Conservation (phyloP, 2,113 vertebrate species). For the Upupa epops region DNA sequence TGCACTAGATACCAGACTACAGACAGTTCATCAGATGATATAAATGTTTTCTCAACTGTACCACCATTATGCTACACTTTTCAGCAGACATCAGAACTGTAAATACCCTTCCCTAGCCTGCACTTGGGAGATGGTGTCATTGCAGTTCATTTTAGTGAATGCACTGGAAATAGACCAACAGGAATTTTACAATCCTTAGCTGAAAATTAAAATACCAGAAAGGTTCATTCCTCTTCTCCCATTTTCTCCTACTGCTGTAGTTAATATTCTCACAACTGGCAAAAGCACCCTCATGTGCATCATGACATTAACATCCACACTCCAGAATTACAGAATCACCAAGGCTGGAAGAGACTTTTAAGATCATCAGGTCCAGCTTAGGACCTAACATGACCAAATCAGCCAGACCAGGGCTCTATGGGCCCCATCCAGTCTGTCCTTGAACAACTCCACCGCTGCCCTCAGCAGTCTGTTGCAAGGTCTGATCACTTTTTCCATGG, state of each 20-base stretch:
- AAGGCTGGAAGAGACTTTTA: no score
- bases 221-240: background rate
- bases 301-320: background rate
- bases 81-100: background rate
- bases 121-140: background rate
- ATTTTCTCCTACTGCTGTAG: background rate
- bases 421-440: no score
- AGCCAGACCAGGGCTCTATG: no score
- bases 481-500: no score
- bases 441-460: no score
- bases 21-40: background rate
- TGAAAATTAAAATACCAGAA: background rate
- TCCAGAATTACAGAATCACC: background rate
- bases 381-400: no score
- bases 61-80: background rate
- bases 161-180: background rate
- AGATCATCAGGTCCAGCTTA: no score
- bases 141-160: background rate
- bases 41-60: background rate
- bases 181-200: background rate
- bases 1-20: background rate
- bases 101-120: background rate
- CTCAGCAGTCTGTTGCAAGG: no score
- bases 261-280: background rate
- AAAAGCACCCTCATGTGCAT: background rate